A percentile compares a stretch with the other conserved stretches of the same genome.
Evolutionary conservation across 2,113 vertebrate genomes (phyloP).

Genomic region (Phaetusa simplex): DNA sequence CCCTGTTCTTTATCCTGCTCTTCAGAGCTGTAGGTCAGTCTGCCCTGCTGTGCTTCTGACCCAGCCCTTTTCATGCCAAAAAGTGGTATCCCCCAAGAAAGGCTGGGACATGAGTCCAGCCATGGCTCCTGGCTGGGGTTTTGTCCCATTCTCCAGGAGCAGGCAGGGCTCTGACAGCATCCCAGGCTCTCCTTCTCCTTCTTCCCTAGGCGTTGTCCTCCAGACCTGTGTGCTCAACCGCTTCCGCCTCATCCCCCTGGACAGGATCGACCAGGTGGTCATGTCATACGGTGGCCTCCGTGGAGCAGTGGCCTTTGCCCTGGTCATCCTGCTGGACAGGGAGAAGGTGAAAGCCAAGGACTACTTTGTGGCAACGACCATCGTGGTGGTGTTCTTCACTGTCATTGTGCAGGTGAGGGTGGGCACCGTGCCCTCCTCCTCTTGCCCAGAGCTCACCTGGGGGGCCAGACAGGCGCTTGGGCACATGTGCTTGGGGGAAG

Average conservation of each 20-base stretch:
- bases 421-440: background rate
- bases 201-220: constrained; percentile 85
- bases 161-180: background rate
- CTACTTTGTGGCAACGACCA: constrained; percentile 95
- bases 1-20: constrained; percentile 91
- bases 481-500: background rate
- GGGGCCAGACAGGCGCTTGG: accelerated
- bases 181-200: constrained; percentile 40
- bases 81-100: background rate
- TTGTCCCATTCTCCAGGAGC: background rate
- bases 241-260: constrained; percentile 91
- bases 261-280: constrained; percentile 96
- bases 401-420: constrained; percentile 94
- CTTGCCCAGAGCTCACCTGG: background rate
- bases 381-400: constrained; percentile 96
- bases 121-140: background rate
- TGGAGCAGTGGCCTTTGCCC: constrained; percentile 92
- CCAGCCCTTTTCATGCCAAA: background rate
- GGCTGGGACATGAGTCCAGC: background rate
- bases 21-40: constrained; percentile 91
- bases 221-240: constrained; percentile 93
- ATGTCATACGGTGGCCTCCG: constrained; percentile 97
- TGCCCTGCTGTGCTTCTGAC: background rate
- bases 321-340: constrained; percentile 89
- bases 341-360: constrained; percentile 91